phyloP scores from a whole-genome alignment of 1,140 invertebrate genomes.

The Camponotus floridanus region DNA sequence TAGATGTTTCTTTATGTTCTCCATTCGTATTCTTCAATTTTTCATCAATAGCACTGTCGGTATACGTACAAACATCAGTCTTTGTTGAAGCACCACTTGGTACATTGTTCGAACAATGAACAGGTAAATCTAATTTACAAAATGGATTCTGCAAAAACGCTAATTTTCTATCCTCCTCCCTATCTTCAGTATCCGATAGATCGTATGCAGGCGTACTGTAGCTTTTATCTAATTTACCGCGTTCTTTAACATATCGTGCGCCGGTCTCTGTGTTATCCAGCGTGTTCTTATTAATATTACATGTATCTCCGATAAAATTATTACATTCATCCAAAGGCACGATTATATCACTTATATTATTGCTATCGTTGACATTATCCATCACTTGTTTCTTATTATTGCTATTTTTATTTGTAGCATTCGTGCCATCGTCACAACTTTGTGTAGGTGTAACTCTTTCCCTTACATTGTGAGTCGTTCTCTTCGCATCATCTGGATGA shows the following conservation, averaged over 20 bases:
- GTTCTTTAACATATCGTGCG: constrained; percentile 76
- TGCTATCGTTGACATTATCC: constrained; percentile 63
- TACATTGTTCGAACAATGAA: constrained; percentile 61
- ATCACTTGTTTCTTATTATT: constrained; percentile 40
- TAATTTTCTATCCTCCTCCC: constrained; percentile 49
- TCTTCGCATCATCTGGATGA: constrained; percentile 58
- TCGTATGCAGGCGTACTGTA: constrained; percentile 92
- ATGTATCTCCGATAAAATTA: constrained; percentile 69
- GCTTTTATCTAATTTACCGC: constrained; percentile 90
- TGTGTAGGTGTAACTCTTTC: constrained; percentile 36
- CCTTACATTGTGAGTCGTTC: constrained; percentile 40
- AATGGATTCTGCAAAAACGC: constrained; percentile 71
- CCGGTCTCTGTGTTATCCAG: constrained; percentile 33
- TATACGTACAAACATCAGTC: constrained; percentile 72
- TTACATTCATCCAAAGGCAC: constrained; percentile 77
- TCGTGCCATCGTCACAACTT: constrained; percentile 12
- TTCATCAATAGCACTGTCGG: constrained; percentile 55
- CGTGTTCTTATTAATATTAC: constrained; percentile 62
- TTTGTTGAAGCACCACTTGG: constrained; percentile 70
- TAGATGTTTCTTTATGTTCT: constrained; percentile 25
- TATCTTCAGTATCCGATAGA: constrained; percentile 84
- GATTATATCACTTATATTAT: constrained; percentile 72
- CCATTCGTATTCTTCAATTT: constrained; percentile 24
- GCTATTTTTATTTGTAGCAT: constrained; percentile 49
- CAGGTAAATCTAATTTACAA: constrained; percentile 53